phyloP scores from a whole-genome alignment of 2,113 vertebrate species.

The Pangasianodon gigas region DNA sequence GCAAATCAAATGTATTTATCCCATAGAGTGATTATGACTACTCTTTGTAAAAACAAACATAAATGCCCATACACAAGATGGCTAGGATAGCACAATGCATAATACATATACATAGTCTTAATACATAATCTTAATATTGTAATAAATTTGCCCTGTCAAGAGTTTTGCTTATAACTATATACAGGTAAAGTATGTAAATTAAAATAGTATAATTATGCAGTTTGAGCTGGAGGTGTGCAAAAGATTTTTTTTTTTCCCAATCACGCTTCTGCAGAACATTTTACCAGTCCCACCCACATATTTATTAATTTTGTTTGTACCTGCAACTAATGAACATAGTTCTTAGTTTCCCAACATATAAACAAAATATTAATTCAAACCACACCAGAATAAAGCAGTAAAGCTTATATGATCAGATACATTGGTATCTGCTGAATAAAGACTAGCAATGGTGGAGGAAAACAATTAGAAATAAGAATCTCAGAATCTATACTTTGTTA shows the following conservation, averaged over 20 bases:
- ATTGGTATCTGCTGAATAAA: background rate
- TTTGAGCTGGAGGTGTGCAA: background rate
- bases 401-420: background rate
- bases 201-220: background rate
- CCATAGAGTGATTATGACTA: background rate
- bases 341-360: background rate
- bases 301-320: background rate
- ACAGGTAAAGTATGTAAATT: background rate
- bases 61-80: background rate
- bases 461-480: background rate
- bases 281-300: background rate
- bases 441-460: background rate
- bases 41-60: background rate
- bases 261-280: background rate
- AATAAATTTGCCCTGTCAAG: background rate
- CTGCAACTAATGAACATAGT: background rate
- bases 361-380: background rate
- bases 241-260: background rate
- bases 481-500: background rate
- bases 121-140: background rate
- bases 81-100: background rate
- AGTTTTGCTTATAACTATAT: background rate
- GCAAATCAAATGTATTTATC: background rate
- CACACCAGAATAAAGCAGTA: background rate
- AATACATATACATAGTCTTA: background rate